phyloP scores from a whole-genome alignment of 37 sponge, comb jelly and placozoan genomes.

The Beroe forskalii region DNA sequence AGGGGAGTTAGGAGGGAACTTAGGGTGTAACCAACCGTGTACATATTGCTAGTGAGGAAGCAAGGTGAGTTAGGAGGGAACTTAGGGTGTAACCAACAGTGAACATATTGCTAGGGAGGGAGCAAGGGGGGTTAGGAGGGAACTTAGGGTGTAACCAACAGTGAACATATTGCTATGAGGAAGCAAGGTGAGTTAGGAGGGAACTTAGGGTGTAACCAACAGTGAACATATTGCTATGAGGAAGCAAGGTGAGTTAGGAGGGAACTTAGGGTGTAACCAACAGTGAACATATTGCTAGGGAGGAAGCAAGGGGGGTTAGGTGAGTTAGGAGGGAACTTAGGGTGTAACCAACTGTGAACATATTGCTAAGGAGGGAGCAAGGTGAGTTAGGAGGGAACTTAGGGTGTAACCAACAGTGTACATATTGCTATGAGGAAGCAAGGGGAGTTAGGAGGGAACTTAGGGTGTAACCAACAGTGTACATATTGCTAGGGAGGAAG shows the following conservation, averaged over 20 bases:
- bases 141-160: too few species aligned
- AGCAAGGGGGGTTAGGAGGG: too few species aligned
- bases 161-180: not conserved
- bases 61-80: too few species aligned
- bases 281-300: slow-evolving; percentile 20
- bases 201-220: not conserved
- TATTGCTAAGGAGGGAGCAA: too few species aligned
- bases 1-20: slow-evolving; percentile 13
- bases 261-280: slow-evolving; percentile 35
- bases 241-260: not conserved
- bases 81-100: slow-evolving; percentile 38
- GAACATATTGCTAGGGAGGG: slow-evolving; percentile 25
- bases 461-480: slow-evolving; percentile 32
- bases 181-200: too few species aligned
- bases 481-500: slow-evolving; percentile 20
- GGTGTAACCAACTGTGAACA: slow-evolving; percentile 56
- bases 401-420: slow-evolving; percentile 42
- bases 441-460: slow-evolving; percentile 13
- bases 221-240: not conserved
- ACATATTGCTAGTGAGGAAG: slow-evolving; percentile 21
- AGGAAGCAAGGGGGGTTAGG: too few species aligned
- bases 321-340: slow-evolving; percentile 2
- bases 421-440: not conserved
- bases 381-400: slow-evolving; percentile 2
- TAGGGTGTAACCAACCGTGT: slow-evolving; percentile 36